Percentiles rank a stretch among this genome's conserved stretches.
These are phyloP conservation scores for Platorchestia sp. DNA, from an alignment of 1,140 invertebrate species.

Conservation along the genomic window DNA sequence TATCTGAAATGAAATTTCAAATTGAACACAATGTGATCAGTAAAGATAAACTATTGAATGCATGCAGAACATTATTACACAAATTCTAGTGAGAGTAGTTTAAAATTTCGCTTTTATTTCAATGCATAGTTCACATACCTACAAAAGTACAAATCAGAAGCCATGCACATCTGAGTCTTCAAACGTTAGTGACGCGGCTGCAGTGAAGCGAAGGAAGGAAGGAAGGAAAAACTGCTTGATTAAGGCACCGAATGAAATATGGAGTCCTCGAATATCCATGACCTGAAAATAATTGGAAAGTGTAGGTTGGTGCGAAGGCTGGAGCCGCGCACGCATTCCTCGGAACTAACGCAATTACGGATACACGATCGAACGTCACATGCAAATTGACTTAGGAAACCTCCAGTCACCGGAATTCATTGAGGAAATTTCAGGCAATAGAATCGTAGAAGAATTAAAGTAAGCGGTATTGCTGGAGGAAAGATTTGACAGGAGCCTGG, in stretches of 20 bases:
- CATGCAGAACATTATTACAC: no score
- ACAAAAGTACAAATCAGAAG: neutral
- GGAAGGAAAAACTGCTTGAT: neutral
- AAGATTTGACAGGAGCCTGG: neutral
- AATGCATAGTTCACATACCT: neutral
- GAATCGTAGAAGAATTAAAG: neutral
- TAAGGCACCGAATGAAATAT: neutral
- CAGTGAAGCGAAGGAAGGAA: neutral
- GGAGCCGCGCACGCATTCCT: neutral
- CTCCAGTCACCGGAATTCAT: neutral
- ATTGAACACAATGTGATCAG: no score
- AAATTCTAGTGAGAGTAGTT: no score
- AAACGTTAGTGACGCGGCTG: neutral
- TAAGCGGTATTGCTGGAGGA: neutral
- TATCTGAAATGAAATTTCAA: no score
- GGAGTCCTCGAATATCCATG: conserved; percentile 19
- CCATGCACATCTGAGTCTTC: neutral
- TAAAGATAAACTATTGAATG: no score
- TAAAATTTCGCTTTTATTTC: neutral
- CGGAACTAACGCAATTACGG: neutral
- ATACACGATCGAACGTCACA: neutral
- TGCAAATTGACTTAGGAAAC: neutral
- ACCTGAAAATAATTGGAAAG: neutral
- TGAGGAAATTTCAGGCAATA: neutral
- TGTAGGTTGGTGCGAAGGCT: neutral